Percentiles rank a stretch among this genome's conserved stretches.
Evolutionary conservation across 2,797 vertebrate species (phyloP).

Genomic region (Otolemur crassicaudatus): DNA sequence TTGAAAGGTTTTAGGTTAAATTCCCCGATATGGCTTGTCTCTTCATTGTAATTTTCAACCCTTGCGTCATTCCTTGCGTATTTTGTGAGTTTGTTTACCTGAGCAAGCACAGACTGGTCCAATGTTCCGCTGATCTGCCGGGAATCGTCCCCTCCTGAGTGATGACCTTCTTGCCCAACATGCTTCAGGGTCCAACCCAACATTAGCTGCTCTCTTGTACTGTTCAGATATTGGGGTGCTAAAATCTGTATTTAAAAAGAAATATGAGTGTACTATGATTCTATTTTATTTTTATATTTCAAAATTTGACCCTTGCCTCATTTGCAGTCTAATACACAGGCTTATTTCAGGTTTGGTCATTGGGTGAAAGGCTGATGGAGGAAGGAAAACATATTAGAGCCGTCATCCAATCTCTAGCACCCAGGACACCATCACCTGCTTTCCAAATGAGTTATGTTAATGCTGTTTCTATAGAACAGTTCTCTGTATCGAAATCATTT

Average conservation of each 20-base stretch:
- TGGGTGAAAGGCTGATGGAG: background rate
- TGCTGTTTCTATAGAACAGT: background rate
- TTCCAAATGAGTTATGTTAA: background rate
- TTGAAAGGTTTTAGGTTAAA: background rate
- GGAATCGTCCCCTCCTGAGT: background rate
- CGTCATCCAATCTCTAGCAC: background rate
- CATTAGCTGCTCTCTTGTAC: background rate
- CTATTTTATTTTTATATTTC: background rate
- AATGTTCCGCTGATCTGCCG: background rate
- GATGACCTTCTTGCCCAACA: background rate
- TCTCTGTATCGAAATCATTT: constrained; percentile 1
- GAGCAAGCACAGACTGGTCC: background rate
- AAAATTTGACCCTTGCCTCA: background rate
- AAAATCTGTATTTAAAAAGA: background rate
- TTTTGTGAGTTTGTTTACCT: background rate
- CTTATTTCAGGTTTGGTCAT: constrained; percentile 12
- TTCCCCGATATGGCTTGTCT: background rate
- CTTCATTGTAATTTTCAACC: background rate
- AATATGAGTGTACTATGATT: background rate
- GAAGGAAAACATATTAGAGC: background rate
- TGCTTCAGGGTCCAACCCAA: background rate
- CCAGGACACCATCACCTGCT: background rate
- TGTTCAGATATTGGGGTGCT: background rate
- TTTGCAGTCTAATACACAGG: background rate
- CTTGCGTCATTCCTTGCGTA: accelerated